Evolutionary conservation across 2,113 vertebrate species (phyloP).

Genomic region (Protomyctophum bolini): DNA sequence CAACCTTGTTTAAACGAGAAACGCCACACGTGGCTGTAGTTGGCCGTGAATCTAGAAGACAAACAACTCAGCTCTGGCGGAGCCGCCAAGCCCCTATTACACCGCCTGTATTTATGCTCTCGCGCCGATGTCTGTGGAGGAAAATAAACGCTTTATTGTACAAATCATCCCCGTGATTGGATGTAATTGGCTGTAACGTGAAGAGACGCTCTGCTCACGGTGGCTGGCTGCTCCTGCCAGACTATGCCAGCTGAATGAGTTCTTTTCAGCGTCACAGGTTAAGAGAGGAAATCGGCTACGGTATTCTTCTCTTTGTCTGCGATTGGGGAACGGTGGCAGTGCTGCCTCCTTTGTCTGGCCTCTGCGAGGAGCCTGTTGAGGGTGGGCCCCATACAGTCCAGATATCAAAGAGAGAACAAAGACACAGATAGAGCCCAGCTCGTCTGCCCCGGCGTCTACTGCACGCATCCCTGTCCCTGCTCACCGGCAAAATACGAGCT

Average conservation of each 20-base stretch:
- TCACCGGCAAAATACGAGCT: constrained; percentile 10
- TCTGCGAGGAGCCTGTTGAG: neutral
- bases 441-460: constrained; percentile 5
- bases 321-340: neutral
- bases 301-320: constrained; percentile 19
- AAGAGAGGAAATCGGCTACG: constrained; percentile 2
- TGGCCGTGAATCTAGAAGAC: constrained; percentile 2
- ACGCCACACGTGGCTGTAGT: neutral
- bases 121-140: neutral
- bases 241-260: neutral
- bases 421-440: neutral
- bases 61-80: constrained; percentile 5
- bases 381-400: constrained; percentile 11
- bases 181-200: constrained; percentile 9
- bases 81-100: constrained; percentile 2
- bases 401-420: constrained; percentile 15
- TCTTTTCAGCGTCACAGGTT: constrained; percentile 10
- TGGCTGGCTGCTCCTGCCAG: neutral
- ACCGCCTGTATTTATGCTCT: constrained; percentile 16
- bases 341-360: constrained; percentile 3
- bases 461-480: neutral
- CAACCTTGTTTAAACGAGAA: too few species aligned
- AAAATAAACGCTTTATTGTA: constrained; percentile 22
- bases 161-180: constrained; percentile 19
- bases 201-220: neutral